These are phyloP conservation scores for Lepilemur septentrionalis DNA, from an alignment of 2,797 vertebrate genomes.

Conservation along the genomic window DNA sequence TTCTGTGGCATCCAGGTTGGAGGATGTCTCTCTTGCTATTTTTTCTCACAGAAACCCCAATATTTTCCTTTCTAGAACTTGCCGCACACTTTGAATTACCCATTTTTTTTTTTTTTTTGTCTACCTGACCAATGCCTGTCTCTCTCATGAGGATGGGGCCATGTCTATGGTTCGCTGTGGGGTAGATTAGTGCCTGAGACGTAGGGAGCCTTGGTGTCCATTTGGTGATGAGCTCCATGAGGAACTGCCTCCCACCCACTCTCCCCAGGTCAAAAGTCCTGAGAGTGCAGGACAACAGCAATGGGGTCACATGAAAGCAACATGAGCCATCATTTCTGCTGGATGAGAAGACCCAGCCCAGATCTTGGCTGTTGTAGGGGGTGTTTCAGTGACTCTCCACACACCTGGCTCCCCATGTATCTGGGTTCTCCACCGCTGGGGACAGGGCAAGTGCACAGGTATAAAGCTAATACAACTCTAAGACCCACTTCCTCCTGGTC, in stretches of 20 bases:
- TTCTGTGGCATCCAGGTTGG: neutral
- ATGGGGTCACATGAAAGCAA: neutral
- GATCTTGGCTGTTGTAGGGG: neutral
- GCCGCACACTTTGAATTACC: neutral
- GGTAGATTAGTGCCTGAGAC: fast-evolving
- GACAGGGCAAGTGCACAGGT: neutral
- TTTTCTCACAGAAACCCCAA: neutral
- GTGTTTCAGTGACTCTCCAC: neutral
- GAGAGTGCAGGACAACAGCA: neutral
- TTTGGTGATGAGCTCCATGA: neutral
- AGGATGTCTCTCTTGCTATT: neutral
- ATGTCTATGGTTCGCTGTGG: neutral
- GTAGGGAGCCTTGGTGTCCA: neutral
- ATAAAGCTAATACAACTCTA: neutral
- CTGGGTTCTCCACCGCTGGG: fast-evolving
- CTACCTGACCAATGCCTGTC: neutral
- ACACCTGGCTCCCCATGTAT: no score
- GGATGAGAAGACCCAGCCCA: neutral
- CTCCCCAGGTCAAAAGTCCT: neutral
- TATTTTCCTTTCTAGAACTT: neutral
- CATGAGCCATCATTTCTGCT: neutral
- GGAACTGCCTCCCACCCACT: neutral
- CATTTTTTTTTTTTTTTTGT: neutral
- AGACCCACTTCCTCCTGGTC: neutral
- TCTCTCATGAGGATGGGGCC: neutral